A percentile compares a stretch with the other conserved stretches of the same genome.
These are phyloP conservation scores for Matsumurasca onukii DNA, from an alignment of 1,140 invertebrate species.

Conservation along the genomic window DNA sequence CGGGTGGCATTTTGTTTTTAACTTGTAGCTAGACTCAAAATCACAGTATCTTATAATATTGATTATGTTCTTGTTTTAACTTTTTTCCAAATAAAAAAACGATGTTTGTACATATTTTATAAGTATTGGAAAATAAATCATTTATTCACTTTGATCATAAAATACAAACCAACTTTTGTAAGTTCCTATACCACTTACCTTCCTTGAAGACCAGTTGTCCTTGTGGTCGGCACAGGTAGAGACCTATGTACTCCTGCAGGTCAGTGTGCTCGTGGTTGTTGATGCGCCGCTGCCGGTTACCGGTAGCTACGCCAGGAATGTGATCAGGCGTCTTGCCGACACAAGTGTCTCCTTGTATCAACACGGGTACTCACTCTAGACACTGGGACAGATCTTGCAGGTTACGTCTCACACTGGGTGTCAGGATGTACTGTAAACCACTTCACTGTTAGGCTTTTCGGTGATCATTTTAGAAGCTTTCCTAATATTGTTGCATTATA, in stretches of 20 bases:
- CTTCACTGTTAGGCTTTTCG: too few species aligned
- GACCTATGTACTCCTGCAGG: conserved; percentile 94
- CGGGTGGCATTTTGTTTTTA: too few species aligned
- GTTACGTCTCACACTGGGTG: conserved; percentile 84
- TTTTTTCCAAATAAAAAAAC: too few species aligned
- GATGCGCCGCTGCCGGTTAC: conserved; percentile 93
- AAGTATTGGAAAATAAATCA: too few species aligned
- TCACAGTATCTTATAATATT: too few species aligned
- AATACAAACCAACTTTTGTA: too few species aligned
- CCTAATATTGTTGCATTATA: too few species aligned
- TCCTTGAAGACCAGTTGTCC: conserved; percentile 94
- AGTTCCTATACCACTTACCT: conserved; percentile 57
- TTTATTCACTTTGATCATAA: too few species aligned
- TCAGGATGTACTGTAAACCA: conserved; percentile 77
- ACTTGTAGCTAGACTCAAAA: too few species aligned
- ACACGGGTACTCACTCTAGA: conserved; percentile 74
- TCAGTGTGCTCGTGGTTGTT: conserved; percentile 99
- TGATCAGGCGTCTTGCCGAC: conserved; percentile 98
- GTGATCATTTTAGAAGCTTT: too few species aligned
- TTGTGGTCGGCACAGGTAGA: conserved; percentile 80
- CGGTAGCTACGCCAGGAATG: conserved; percentile 87
- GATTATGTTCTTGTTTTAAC: too few species aligned
- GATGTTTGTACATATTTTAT: too few species aligned
- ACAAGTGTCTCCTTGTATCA: conserved; percentile 96
- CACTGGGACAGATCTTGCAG: conserved; percentile 88